A percentile compares a stretch with the other conserved stretches of the same genome.
These are phyloP conservation scores for Euplagia quadripunctaria DNA, from an alignment of 2,888 invertebrate species.

Conservation along the genomic window DNA sequence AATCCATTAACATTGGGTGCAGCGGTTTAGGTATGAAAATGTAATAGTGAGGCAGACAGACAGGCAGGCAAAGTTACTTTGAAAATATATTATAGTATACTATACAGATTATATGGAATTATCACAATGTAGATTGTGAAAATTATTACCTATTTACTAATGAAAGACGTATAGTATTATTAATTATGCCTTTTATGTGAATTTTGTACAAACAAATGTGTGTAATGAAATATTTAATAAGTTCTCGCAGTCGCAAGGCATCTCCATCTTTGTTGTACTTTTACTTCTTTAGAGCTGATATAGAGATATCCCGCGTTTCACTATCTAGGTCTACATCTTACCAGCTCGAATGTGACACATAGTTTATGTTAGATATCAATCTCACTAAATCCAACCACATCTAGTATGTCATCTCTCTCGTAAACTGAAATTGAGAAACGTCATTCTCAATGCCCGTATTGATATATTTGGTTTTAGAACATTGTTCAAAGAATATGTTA, in stretches of 20 bases:
- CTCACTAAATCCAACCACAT: constrained; percentile 4
- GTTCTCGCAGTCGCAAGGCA: not conserved
- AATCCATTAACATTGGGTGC: too few relatives aligned
- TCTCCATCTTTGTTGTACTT: not conserved
- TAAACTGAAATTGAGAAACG: not conserved
- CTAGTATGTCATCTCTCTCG: not conserved
- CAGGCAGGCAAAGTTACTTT: too few relatives aligned
- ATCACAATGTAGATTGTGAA: not conserved
- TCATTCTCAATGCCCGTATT: not conserved
- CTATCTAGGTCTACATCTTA: not conserved
- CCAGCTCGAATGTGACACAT: not conserved
- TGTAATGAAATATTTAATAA: too few relatives aligned
- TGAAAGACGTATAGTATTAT: not conserved
- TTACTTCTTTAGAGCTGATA: too few relatives aligned
- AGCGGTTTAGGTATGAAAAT: too few relatives aligned
- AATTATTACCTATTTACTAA: not conserved
- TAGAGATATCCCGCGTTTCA: not conserved
- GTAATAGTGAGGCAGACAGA: too few relatives aligned
- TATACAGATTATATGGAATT: not conserved
- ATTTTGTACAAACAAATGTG: not conserved
- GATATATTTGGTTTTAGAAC: not conserved
- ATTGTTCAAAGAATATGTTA: not conserved
- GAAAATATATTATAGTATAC: too few relatives aligned
- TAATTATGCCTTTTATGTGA: not conserved
- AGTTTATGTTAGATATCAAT: not conserved